A percentile compares a stretch with the other conserved stretches of the same genome.
phyloP scores from a whole-genome alignment of 2,888 invertebrate genomes.

The Leptinotarsa juncta region DNA sequence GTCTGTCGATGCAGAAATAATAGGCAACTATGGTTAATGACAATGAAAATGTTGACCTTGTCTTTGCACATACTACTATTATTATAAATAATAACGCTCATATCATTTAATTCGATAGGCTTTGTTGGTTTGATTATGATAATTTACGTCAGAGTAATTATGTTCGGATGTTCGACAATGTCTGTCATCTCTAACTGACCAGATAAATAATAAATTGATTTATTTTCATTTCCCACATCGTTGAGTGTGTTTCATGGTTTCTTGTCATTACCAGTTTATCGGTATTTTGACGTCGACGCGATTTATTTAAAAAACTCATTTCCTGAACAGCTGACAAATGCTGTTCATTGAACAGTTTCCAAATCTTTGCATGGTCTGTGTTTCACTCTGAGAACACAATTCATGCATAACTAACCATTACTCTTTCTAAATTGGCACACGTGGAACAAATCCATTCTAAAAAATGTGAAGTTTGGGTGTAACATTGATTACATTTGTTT shows the following conservation, averaged over 20 bases:
- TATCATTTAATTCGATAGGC: conserved; percentile 9
- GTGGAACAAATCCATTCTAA: background rate
- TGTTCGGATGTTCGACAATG: background rate
- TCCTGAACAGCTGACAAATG: background rate
- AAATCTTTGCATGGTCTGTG: background rate
- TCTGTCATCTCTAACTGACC: too few relatives aligned
- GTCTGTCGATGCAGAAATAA: conserved; percentile 5
- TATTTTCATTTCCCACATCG: background rate
- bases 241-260: background rate
- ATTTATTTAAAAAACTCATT: background rate
- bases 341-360: background rate
- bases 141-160: background rate
- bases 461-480: too few relatives aligned
- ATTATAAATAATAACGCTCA: background rate
- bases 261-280: background rate
- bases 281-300: background rate
- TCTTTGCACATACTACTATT: background rate
- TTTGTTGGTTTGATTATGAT: conserved; percentile 2
- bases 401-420: background rate
- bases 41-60: conserved; percentile 15
- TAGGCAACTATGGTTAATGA: conserved; percentile 5
- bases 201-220: too few relatives aligned
- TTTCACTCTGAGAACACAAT: background rate
- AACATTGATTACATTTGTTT: too few relatives aligned
- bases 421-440: background rate